These are phyloP conservation scores for Lineus longissimus DNA, from an alignment of 1,140 invertebrate species.

Conservation along the genomic window DNA sequence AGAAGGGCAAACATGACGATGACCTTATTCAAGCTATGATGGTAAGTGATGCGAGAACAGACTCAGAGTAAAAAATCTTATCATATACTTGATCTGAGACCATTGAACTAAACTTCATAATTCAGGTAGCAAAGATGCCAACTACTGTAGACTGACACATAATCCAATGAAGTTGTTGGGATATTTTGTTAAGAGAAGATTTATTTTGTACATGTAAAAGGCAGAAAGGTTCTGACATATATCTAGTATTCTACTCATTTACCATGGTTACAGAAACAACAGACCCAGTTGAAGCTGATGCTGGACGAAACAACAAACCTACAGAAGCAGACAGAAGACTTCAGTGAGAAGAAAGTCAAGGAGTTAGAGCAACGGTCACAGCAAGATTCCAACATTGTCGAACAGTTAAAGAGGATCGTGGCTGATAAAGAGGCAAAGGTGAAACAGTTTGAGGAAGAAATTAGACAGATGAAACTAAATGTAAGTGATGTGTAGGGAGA, in stretches of 20 bases:
- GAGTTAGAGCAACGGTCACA: constrained; percentile 35
- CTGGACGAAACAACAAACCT: constrained; percentile 31
- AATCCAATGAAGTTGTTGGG: too few species aligned
- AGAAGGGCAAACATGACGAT: constrained; percentile 51
- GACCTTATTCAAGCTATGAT: constrained; percentile 46
- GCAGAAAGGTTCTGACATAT: too few species aligned
- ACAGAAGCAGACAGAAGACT: constrained; percentile 23
- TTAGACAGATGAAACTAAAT: constrained; percentile 28
- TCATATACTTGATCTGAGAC: neutral
- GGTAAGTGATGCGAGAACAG: constrained; percentile 35
- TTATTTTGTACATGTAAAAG: too few species aligned
- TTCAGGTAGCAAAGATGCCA: too few species aligned
- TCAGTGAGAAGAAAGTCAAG: constrained; percentile 26
- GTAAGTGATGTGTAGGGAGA: constrained; percentile 15
- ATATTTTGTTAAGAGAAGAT: too few species aligned
- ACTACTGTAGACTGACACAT: too few species aligned
- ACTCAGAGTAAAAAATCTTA: neutral
- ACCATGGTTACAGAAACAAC: constrained; percentile 44
- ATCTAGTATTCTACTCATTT: too few species aligned
- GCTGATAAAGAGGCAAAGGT: constrained; percentile 41
- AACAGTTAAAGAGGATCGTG: constrained; percentile 43
- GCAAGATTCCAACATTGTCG: constrained; percentile 44
- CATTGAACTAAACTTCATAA: too few species aligned
- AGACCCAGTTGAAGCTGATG: constrained; percentile 36
- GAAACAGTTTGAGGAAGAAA: constrained; percentile 35